Evolutionary conservation across 2,113 vertebrate species (phyloP), one percentile per base, ranked within the genome.

Genomic region (Xiphophorus couchianus): DNA sequence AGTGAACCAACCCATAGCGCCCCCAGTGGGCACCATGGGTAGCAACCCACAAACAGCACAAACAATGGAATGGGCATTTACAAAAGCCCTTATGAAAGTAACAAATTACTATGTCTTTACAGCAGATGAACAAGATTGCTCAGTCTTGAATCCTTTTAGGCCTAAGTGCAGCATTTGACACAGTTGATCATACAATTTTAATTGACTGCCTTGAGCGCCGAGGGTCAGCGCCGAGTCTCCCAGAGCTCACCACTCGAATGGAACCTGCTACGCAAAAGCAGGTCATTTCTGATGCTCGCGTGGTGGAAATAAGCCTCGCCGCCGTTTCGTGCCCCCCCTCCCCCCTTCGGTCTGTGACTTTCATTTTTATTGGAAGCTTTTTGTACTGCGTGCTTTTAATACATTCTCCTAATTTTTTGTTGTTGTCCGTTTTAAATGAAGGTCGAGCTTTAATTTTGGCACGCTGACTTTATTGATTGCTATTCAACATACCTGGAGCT

Each of bases 111-210:
- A 19, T 62, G 66, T 78, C 78, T 69, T 30, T 22, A 17, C 74
- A 76, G 84, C 71, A 84, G 78, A 84, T 77, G 76, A 76, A 62
- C 61, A 44, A 39, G 73, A 64, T 67, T 71, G 62, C 79, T 78
- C 10, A 0, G 62, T 71, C 76, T 73, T 2, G 74, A 76, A 74
- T 80, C 74, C 81, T 82, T 84, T 80, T 62, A 82, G 82, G 80
- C 77, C 72, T 63, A 83, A 85, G 85, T 83, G 84, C 80, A 31
- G 70, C 54, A 66, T 83, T 84, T 84, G 74, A 88, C 86, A 90
- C 83, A 84, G 74, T 71, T 73, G 76, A 85, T 88, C 86, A 86
- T 86, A 71, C 77, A 90, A 77, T 74, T 85, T 90, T 90, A 88
- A 90, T 84, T 81, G 66, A 83, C 39, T 67, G 86, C 88, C 82